phyloP scores from a whole-genome alignment of 2,888 invertebrate species.

The Limnephilus lunatus region DNA sequence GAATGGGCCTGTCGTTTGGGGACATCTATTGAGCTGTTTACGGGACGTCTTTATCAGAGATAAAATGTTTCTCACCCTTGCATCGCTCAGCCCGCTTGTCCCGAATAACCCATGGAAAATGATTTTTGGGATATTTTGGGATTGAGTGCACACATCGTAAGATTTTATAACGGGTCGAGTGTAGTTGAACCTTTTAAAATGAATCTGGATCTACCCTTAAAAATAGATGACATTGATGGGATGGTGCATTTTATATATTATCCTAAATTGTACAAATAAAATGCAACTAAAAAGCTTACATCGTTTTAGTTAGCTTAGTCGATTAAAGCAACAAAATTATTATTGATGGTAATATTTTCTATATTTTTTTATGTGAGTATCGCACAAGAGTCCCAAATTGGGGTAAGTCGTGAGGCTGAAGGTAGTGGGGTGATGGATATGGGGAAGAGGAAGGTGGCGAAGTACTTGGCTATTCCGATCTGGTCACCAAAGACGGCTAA shows the following conservation, averaged over 20 bases:
- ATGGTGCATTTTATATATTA: neutral
- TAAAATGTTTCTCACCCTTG: slow-evolving; percentile 18
- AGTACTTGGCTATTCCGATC: no score
- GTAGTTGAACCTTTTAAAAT: neutral
- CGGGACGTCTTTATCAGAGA: slow-evolving; percentile 12
- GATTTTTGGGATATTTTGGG: neutral
- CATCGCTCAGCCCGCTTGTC: neutral
- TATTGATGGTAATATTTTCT: no score
- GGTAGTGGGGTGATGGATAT: no score
- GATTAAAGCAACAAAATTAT: neutral
- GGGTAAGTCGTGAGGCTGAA: no score
- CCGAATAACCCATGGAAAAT: neutral
- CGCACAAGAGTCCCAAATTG: no score
- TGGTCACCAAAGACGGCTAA: no score
- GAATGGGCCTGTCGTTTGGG: neutral
- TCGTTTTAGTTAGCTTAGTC: neutral
- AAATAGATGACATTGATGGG: neutral
- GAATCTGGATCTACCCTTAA: neutral
- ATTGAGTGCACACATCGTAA: neutral
- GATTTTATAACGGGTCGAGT: neutral
- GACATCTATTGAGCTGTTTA: neutral
- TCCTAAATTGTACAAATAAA: neutral
- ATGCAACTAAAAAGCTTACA: neutral
- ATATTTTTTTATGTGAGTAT: no score
- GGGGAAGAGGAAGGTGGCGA: no score